phyloP scores from a whole-genome alignment of 2,797 vertebrate species.

The Phylloscopus collybita region DNA sequence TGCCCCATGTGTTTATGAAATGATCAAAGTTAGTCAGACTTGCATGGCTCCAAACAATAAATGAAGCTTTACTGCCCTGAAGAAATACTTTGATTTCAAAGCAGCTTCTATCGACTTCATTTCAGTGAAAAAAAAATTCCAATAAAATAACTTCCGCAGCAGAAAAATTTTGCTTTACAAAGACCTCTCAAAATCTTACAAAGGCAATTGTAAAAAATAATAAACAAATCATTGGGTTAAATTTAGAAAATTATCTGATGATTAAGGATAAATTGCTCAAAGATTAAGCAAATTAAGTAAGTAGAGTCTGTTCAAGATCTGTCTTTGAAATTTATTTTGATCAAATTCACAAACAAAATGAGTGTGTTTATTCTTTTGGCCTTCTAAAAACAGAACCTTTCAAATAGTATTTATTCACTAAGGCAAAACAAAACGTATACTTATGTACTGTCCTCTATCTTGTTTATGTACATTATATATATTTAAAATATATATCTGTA shows the following conservation, averaged over 20 bases:
- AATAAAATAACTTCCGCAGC: not conserved
- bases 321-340: slow-evolving; percentile 1
- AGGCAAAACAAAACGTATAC: not conserved
- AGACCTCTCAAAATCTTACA: not conserved
- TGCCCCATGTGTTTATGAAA: not conserved
- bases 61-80: not conserved
- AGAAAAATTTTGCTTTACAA: not conserved
- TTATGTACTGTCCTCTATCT: not conserved
- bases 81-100: slow-evolving; percentile 41
- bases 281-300: not conserved
- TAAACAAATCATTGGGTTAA: slow-evolving; percentile 15
- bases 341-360: not conserved
- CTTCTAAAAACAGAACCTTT: not conserved
- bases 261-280: not conserved
- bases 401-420: not conserved
- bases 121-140: slow-evolving; percentile 1
- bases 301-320: not conserved
- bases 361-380: not conserved
- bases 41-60: not conserved
- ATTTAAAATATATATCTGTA: not conserved
- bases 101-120: not conserved
- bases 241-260: not conserved
- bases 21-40: not conserved
- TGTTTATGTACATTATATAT: not conserved
- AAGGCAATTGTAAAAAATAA: slow-evolving; percentile 29